Evolutionary conservation across 1,140 invertebrate genomes (phyloP), one percentile per base, ranked within the genome.

Genomic region (Globodera ellingtonae): DNA sequence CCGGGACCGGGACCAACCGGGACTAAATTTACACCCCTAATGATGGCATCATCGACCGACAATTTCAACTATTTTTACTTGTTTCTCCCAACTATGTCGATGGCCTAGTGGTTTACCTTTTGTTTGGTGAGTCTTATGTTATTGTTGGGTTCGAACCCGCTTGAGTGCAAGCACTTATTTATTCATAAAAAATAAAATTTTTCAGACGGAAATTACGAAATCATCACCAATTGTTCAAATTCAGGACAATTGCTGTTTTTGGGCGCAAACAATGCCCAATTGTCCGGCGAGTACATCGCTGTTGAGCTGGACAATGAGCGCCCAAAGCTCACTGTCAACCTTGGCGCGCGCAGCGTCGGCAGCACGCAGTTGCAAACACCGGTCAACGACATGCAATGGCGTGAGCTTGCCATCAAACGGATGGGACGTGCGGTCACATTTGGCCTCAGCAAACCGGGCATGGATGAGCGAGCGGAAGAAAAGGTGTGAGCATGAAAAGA

Each of bases 231-330:
- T 21, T 75, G 21, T 48, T 83, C 21, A 83, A 4, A 85, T 82
- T 79, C 21, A 83, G 82, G 83, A 3, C 52, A 84, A 15, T 50
- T 87, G 24, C 72, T 85, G 35, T 85, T 86, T 48, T 66, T 85
- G 56, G 84, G 86, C n/a, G 79, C 76, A 56, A 83, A 84, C 75
- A 94, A 93, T 81, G 92, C 92, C 70, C 94, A 93, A 82, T 86
- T 72, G 92, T 92, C 88, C 92, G 93, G 94, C 83, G 97, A 99
- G 88, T 98, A 94, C 89, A 93, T 98, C 92, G 94, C 95, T 10
- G 86, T 98, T n/a, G 93, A 96, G 88, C 92, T 98, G 44, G 92
- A 94, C 88, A 93, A 94, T 88, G 95, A 95, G 8, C 94, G 94
- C 88, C 94, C 95, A 0, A 93, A 94, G 48, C 91, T 97, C 15